phyloP scores from a whole-genome alignment of 2,888 invertebrate genomes.

The Halocaridina rubra region DNA sequence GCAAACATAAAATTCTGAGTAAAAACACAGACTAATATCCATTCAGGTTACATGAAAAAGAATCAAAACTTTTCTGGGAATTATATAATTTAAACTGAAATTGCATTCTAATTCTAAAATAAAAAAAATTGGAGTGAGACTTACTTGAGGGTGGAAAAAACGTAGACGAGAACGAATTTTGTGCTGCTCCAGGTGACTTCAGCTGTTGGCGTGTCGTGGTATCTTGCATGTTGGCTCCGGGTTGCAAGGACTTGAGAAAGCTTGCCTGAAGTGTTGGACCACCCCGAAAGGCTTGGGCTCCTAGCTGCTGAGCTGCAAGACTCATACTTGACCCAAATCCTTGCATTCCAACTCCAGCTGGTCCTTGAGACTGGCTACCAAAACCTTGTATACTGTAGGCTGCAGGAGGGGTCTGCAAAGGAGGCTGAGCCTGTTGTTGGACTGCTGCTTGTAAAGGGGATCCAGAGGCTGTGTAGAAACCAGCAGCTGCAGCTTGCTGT shows the following conservation, averaged over 20 bases:
- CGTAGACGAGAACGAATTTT: conserved; percentile 56
- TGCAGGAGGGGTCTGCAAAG: conserved; percentile 60
- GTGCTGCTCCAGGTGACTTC: conserved; percentile 61
- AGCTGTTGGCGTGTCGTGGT: conserved; percentile 56
- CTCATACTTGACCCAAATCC: conserved; percentile 59
- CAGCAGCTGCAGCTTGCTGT: conserved; percentile 52
- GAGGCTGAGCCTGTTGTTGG: conserved; percentile 62
- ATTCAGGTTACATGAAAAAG: no score
- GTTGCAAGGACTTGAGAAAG: conserved; percentile 60
- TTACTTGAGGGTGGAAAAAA: conserved; percentile 58
- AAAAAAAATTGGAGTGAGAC: no score
- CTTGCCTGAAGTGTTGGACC: conserved; percentile 48
- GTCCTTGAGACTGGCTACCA: conserved; percentile 57
- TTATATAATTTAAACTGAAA: no score
- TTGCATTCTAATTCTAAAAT: no score
- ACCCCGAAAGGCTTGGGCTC: conserved; percentile 51
- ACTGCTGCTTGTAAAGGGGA: conserved; percentile 62
- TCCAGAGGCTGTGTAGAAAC: conserved; percentile 57
- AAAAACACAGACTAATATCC: no score
- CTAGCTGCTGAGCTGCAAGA: conserved; percentile 60
- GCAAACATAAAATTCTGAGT: no score
- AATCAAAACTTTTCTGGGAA: no score
- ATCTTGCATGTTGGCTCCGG: conserved; percentile 55
- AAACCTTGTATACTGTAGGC: conserved; percentile 61
- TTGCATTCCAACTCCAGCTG: conserved; percentile 55